These are phyloP conservation scores for Sphaeramia orbicularis DNA, from an alignment of 2,797 vertebrate genomes.

Conservation along the genomic window DNA sequence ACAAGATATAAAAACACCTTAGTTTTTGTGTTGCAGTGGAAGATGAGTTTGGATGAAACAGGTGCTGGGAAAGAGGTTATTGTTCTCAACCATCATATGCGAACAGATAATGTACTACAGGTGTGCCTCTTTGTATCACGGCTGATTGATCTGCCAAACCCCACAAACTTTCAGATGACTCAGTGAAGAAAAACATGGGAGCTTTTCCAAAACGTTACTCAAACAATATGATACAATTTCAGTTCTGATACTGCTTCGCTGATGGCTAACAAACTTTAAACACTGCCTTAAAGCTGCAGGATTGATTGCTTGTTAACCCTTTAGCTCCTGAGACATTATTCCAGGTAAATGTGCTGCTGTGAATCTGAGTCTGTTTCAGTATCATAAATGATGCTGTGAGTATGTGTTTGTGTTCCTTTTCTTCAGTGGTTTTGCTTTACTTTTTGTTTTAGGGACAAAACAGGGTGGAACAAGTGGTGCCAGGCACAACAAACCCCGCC, in stretches of 20 bases:
- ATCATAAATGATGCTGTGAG: too few relatives aligned
- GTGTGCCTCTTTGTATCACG: slow-evolving; percentile 35
- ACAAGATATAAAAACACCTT: background rate
- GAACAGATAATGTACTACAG: slow-evolving; percentile 47
- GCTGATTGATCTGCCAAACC: slow-evolving; percentile 32
- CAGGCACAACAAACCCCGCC: too few relatives aligned
- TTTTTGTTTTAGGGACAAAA: too few relatives aligned
- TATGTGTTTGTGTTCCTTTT: too few relatives aligned
- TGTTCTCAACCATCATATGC: background rate
- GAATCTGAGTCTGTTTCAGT: too few relatives aligned
- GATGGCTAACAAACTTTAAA: slow-evolving; percentile 9
- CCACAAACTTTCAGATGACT: slow-evolving; percentile 18
- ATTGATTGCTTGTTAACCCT: slow-evolving; percentile 26
- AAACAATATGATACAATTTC: background rate
- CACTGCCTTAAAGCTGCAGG: slow-evolving; percentile 17
- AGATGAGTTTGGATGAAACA: slow-evolving; percentile 20
- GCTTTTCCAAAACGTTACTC: slow-evolving; percentile 15
- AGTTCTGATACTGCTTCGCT: background rate
- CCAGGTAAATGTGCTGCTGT: too few relatives aligned
- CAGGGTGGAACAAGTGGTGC: too few relatives aligned
- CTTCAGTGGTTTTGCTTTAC: too few relatives aligned
- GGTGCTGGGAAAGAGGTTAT: background rate
- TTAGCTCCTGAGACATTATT: too few relatives aligned
- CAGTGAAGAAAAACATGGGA: slow-evolving; percentile 10
- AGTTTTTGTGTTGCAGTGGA: background rate